phyloP scores from a whole-genome alignment of 2,797 vertebrate genomes.

The Xerus rutilus region DNA sequence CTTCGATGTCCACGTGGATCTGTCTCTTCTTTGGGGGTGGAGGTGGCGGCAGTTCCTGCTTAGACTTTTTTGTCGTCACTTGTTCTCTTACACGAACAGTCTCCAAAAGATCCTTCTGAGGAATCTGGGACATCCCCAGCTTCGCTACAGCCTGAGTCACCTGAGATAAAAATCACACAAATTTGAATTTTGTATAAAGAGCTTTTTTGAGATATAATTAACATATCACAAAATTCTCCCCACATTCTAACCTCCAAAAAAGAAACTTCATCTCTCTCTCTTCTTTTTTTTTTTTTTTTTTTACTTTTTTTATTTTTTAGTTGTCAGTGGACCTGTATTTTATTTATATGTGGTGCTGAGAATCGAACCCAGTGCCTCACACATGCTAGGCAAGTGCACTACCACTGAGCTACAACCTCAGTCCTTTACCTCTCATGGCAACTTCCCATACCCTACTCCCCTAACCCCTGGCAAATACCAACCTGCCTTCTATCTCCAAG shows the following conservation, averaged over 20 bases:
- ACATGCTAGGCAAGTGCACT: no score
- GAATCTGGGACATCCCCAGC: constrained; percentile 89
- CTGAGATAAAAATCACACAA: constrained; percentile 86
- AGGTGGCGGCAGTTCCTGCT: constrained; percentile 92
- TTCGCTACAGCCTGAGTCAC: constrained; percentile 94
- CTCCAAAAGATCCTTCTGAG: constrained; percentile 89
- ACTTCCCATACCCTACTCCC: not conserved
- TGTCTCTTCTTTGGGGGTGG: constrained; percentile 95
- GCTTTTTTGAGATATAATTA: not conserved
- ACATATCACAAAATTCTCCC: not conserved
- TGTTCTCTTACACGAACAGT: constrained; percentile 82
- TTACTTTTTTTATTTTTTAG: no score
- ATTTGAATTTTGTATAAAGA: not conserved
- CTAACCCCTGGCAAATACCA: not conserved
- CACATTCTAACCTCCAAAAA: not conserved
- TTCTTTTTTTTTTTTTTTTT: no score
- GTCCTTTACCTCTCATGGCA: not conserved
- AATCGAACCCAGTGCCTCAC: no score
- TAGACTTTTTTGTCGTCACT: constrained; percentile 78
- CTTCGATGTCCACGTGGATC: constrained; percentile 92
- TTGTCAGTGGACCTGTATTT: no score
- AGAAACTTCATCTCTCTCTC: not conserved
- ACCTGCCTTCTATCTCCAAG: not conserved
- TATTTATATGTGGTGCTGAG: no score
- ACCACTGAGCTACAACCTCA: no score